A percentile compares a stretch with the other conserved stretches of the same genome.
These are phyloP conservation scores for Turdus rufiventris DNA, from an alignment of 2,113 vertebrate genomes.

Conservation along the genomic window DNA sequence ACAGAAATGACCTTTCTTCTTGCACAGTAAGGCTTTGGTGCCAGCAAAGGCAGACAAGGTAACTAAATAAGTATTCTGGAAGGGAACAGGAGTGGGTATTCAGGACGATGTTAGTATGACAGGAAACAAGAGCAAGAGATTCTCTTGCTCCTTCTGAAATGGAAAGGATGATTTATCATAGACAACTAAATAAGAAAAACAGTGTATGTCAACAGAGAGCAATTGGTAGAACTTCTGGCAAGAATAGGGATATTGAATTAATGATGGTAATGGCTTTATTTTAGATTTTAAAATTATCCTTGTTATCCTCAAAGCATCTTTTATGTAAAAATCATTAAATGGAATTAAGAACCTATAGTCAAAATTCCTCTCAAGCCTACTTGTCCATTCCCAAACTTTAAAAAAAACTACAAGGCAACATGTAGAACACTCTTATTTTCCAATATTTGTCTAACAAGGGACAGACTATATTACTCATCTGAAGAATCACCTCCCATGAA, in stretches of 20 bases:
- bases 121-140: not conserved
- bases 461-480: not conserved
- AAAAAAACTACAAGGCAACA: not conserved
- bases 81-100: not conserved
- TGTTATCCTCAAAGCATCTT: not conserved
- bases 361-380: not conserved
- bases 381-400: not conserved
- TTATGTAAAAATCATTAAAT: not conserved
- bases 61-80: not conserved
- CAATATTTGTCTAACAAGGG: not conserved
- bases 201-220: not conserved
- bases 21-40: not conserved
- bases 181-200: not conserved
- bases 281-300: not conserved
- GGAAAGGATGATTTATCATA: constrained; percentile 11
- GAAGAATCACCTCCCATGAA: not conserved
- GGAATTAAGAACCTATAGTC: not conserved
- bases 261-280: not conserved
- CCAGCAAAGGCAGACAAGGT: constrained; percentile 7
- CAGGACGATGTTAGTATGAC: not conserved
- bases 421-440: not conserved
- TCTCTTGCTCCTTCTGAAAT: constrained; percentile 1
- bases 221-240: not conserved
- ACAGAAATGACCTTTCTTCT: constrained; percentile 28
- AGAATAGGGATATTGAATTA: not conserved